phyloP scores from a whole-genome alignment of 2,888 invertebrate species.

The Orchestes rusci region DNA sequence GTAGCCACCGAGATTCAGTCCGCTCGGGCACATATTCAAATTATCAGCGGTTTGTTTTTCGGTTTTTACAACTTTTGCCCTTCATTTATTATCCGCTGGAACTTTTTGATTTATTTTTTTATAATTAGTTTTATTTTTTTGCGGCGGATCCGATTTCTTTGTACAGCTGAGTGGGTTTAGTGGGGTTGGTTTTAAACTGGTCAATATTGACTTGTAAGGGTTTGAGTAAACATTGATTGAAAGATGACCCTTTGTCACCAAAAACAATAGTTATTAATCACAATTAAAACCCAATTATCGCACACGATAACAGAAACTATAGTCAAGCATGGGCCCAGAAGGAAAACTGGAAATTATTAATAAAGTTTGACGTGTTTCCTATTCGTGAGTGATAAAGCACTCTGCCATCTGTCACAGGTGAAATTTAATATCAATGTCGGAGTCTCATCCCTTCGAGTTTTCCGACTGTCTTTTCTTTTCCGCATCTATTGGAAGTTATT shows the following conservation, averaged over 20 bases:
- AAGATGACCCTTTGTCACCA: too few species aligned
- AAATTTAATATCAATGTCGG: slow-evolving; percentile 43
- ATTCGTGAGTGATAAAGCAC: slow-evolving; percentile 43
- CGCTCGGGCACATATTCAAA: slow-evolving; percentile 47
- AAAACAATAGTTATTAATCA: too few species aligned
- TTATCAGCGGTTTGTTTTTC: slow-evolving; percentile 49
- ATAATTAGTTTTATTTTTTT: too few species aligned
- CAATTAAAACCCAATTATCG: too few species aligned
- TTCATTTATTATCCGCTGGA: slow-evolving; percentile 5
- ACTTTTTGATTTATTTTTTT: not conserved
- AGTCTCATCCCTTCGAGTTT: slow-evolving; percentile 16
- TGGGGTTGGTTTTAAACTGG: too few species aligned
- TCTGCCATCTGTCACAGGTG: slow-evolving; percentile 46
- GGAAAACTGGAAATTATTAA: slow-evolving; percentile 26
- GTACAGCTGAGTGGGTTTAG: too few species aligned
- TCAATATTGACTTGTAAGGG: too few species aligned
- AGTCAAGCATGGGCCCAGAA: too few species aligned
- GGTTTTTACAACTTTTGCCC: slow-evolving; percentile 38
- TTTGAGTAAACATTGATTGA: too few species aligned
- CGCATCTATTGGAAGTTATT: slow-evolving; percentile 22
- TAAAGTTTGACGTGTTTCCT: slow-evolving; percentile 36
- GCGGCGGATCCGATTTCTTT: too few species aligned
- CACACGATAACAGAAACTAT: too few species aligned
- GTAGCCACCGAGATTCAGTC: slow-evolving; percentile 47
- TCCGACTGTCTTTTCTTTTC: slow-evolving; percentile 16